phyloP scores from a whole-genome alignment of 2,797 vertebrate species.

The Karalla daura region DNA sequence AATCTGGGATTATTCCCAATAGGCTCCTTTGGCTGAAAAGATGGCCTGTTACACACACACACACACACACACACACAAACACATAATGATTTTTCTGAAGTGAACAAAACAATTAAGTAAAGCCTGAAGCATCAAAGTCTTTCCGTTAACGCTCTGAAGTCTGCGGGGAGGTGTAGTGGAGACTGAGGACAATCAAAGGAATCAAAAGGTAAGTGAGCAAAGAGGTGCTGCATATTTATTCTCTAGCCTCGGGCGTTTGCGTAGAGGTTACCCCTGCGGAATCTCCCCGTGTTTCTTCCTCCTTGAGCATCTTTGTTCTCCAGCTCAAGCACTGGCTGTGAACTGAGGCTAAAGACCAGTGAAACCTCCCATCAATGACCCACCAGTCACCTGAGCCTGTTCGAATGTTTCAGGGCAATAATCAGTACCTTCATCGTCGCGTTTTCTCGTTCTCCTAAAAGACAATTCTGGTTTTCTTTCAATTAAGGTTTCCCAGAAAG shows the following conservation, averaged over 20 bases:
- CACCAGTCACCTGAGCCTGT: no score
- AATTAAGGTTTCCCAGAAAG: no score
- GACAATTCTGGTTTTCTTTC: no score
- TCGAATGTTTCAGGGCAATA: no score
- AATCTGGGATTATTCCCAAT: constrained; percentile 77
- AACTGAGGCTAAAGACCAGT: constrained; percentile 33
- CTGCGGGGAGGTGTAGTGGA: constrained; percentile 55
- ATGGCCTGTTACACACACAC: constrained; percentile 9
- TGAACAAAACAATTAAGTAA: constrained; percentile 82
- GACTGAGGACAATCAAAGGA: constrained; percentile 63
- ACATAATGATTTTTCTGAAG: constrained; percentile 78
- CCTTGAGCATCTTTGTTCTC: constrained; percentile 50
- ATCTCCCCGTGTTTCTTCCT: constrained; percentile 48
- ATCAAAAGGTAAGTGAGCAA: constrained; percentile 53
- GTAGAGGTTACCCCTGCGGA: constrained; percentile 46
- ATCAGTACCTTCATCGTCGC: no score
- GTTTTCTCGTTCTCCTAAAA: no score
- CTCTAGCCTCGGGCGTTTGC: constrained; percentile 44
- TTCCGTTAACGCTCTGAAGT: constrained; percentile 57
- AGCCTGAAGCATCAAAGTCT: constrained; percentile 57
- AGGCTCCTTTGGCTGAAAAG: constrained; percentile 48
- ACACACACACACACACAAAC: constrained; percentile 19
- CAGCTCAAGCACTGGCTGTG: constrained; percentile 12
- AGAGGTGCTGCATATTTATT: constrained; percentile 46
- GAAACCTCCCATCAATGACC: constrained; percentile 9